A percentile compares a stretch with the other conserved stretches of the same genome.
These are phyloP conservation scores for Enteromius viviparus DNA, from an alignment of 2,797 vertebrate genomes.

Conservation along the genomic window DNA sequence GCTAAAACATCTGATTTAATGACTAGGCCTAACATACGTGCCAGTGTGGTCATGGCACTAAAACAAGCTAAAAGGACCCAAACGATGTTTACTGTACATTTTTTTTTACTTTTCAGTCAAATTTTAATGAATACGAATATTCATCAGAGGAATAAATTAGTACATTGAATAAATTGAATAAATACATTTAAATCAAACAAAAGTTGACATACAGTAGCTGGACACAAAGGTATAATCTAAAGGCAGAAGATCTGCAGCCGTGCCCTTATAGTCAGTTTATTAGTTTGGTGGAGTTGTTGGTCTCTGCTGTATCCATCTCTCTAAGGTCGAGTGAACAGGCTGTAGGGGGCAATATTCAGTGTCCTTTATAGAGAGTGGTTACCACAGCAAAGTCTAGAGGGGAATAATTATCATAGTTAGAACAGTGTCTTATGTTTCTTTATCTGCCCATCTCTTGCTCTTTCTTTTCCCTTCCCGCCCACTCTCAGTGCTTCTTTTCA, in stretches of 20 bases:
- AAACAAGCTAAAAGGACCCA: constrained; percentile 12
- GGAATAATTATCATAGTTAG: constrained; percentile 16
- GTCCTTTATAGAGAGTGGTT: background rate
- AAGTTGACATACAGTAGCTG: background rate
- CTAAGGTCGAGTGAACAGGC: background rate
- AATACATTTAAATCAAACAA: background rate
- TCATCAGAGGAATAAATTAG: background rate
- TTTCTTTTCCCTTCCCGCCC: background rate
- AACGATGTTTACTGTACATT: background rate
- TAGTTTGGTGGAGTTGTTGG: background rate
- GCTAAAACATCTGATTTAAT: constrained; percentile 30
- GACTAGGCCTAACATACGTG: constrained; percentile 5
- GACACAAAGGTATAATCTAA: background rate
- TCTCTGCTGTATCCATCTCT: background rate
- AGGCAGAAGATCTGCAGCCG: background rate
- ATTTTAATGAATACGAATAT: background rate
- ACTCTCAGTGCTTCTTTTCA: background rate
- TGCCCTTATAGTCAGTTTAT: background rate
- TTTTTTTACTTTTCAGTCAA: background rate
- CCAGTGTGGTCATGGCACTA: background rate
- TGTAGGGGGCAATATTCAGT: background rate
- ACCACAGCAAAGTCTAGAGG: background rate
- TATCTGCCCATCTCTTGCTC: background rate
- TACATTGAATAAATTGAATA: background rate
- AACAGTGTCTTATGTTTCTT: background rate